Evolutionary conservation across 1,140 invertebrate genomes (phyloP).

Genomic region (Drosophila equinoxialis): DNA sequence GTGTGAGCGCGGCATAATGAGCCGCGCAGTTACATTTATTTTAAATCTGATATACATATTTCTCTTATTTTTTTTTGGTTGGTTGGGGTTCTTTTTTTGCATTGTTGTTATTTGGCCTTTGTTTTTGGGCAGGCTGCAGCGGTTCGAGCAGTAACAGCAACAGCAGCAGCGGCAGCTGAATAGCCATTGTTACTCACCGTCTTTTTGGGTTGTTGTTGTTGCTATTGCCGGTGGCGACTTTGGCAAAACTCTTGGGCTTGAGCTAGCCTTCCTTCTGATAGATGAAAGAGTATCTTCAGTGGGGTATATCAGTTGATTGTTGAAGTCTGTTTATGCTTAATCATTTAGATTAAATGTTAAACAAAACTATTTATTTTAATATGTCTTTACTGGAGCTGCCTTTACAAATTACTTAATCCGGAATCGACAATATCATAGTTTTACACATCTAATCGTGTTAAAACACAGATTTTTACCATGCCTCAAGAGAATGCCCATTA

Average conservation of each 20-base stretch:
- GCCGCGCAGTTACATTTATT: slow-evolving; percentile 81
- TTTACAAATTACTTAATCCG: too few species aligned
- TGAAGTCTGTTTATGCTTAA: too few species aligned
- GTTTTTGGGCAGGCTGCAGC: slow-evolving; percentile 39
- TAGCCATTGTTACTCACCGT: slow-evolving; percentile 60
- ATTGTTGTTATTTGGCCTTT: slow-evolving; percentile 65
- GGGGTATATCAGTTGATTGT: slow-evolving; percentile 10
- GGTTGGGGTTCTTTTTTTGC: slow-evolving; percentile 31
- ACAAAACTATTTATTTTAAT: too few species aligned
- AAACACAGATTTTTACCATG: too few species aligned
- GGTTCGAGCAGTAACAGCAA: slow-evolving; percentile 53
- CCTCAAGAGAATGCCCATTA: too few species aligned
- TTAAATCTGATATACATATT: slow-evolving; percentile 82
- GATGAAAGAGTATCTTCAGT: slow-evolving; percentile 43
- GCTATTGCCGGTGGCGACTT: slow-evolving; percentile 62
- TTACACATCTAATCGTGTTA: too few species aligned
- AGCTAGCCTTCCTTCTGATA: slow-evolving; percentile 66
- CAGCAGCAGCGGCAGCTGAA: slow-evolving; percentile 54
- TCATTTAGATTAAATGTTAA: too few species aligned
- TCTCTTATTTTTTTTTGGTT: slow-evolving; percentile 50
- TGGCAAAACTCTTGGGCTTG: slow-evolving; percentile 59
- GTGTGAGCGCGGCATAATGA: slow-evolving; percentile 79
- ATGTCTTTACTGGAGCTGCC: too few species aligned
- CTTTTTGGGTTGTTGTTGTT: slow-evolving; percentile 57
- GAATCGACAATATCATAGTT: too few species aligned